phyloP scores from a whole-genome alignment of 2,113 vertebrate genomes.

The Aspidoscelis tigris region DNA sequence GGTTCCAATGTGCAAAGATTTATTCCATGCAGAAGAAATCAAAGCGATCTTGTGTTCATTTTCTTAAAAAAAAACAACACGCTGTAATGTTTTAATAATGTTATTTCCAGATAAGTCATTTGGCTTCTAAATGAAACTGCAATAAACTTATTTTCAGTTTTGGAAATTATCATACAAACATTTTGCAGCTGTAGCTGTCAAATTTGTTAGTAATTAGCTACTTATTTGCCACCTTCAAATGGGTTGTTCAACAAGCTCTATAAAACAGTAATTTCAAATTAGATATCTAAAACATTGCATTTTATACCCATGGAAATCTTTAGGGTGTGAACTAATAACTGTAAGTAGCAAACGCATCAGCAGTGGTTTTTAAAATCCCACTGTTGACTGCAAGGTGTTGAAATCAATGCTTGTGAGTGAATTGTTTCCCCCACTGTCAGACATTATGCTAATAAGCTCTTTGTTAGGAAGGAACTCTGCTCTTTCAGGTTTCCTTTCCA shows the following conservation, averaged over 20 bases:
- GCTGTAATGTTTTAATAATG: slow-evolving; percentile 34
- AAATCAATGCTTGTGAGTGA: neutral
- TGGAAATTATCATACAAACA: slow-evolving; percentile 68
- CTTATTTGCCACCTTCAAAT: slow-evolving; percentile 56
- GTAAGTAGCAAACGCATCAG: neutral
- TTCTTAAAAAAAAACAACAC: slow-evolving; percentile 10
- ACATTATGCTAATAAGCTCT: neutral
- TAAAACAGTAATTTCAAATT: slow-evolving; percentile 57
- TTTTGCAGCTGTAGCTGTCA: slow-evolving; percentile 70
- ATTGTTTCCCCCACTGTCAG: neutral
- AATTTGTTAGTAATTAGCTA: slow-evolving; percentile 69
- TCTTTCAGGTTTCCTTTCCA: too few relatives aligned
- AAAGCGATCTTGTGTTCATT: slow-evolving; percentile 7
- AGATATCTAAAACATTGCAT: slow-evolving; percentile 13
- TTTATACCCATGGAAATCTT: slow-evolving; percentile 4
- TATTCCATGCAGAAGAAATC: neutral
- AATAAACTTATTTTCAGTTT: slow-evolving; percentile 70
- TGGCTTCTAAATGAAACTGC: slow-evolving; percentile 61
- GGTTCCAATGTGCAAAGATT: neutral
- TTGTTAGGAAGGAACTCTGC: neutral
- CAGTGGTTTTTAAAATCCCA: neutral
- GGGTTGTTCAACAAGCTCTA: slow-evolving; percentile 43
- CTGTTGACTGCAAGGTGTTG: neutral
- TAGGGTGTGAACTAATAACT: neutral
- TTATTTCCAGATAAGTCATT: slow-evolving; percentile 49